These are phyloP conservation scores for Eupithecia exiguata DNA, from an alignment of 2,888 invertebrate genomes.

Conservation along the genomic window DNA sequence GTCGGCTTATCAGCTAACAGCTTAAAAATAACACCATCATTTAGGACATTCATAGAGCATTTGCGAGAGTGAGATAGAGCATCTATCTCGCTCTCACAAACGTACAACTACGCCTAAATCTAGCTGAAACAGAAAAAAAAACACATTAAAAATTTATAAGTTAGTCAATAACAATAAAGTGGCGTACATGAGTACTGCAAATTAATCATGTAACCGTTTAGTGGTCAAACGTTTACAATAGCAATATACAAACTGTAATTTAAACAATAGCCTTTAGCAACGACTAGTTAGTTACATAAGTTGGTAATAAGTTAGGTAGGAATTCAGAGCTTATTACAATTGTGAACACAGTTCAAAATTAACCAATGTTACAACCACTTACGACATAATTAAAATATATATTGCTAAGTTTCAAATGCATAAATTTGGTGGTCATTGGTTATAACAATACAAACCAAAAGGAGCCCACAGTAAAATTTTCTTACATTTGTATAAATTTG, in stretches of 20 bases:
- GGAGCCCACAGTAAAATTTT: not conserved
- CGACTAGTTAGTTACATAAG: not conserved
- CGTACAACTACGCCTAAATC: slow-evolving; percentile 34
- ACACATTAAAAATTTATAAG: slow-evolving; percentile 30
- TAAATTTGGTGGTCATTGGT: not conserved
- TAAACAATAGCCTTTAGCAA: not conserved
- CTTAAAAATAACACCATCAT: slow-evolving; percentile 9
- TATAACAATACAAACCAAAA: not conserved
- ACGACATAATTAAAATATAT: not conserved
- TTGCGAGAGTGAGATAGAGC: slow-evolving; percentile 21
- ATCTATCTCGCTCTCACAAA: slow-evolving; percentile 30
- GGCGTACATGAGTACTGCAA: slow-evolving; percentile 13
- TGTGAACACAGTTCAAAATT: not conserved
- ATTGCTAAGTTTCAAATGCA: not conserved
- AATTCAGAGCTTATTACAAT: not conserved
- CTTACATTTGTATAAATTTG: slow-evolving; percentile 1
- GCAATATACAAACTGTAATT: slow-evolving; percentile 9
- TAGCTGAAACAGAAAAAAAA: slow-evolving; percentile 55
- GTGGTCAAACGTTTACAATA: slow-evolving; percentile 14
- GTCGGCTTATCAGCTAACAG: slow-evolving; percentile 10
- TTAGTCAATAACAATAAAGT: slow-evolving; percentile 33
- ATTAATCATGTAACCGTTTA: slow-evolving; percentile 30
- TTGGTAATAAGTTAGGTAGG: not conserved
- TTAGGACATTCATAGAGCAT: slow-evolving; percentile 22
- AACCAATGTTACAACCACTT: not conserved